Percentiles rank a stretch among this genome's conserved stretches.
Evolutionary conservation across 2,113 vertebrate species (phyloP).

Genomic region (Cyanoramphus novaezelandiae): DNA sequence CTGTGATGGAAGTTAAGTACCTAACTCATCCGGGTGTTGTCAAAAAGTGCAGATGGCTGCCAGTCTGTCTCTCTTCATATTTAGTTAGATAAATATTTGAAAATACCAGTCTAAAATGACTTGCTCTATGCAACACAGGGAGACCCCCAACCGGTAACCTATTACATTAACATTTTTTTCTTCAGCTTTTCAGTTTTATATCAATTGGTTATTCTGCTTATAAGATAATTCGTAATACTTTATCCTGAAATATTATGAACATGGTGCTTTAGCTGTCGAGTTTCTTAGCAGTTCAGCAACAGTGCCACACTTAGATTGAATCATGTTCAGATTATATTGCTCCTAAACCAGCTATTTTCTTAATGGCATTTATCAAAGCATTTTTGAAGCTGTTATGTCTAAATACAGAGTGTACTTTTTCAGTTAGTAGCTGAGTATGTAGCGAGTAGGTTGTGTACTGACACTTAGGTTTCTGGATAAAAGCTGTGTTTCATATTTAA

Average conservation of each 20-base stretch:
- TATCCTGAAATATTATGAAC: not conserved
- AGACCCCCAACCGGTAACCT: not conserved
- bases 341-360: constrained; percentile 13
- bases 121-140: not conserved
- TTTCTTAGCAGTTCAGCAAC: constrained; percentile 4
- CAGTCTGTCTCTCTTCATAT: not conserved
- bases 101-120: not conserved
- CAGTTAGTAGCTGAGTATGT: not conserved
- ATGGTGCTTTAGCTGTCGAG: not conserved
- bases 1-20: not conserved
- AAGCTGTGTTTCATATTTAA: not conserved
- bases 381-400: not conserved
- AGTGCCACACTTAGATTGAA: not conserved
- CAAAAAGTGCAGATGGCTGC: not conserved
- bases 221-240: not conserved
- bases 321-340: not conserved
- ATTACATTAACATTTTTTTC: not conserved
- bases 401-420: not conserved
- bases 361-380: constrained; percentile 30
- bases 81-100: constrained; percentile 9
- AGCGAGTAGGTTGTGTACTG: not conserved
- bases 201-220: not conserved
- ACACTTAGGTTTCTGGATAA: not conserved
- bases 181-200: not conserved
- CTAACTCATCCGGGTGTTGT: not conserved